Evolutionary conservation across 1,140 invertebrate species (phyloP).

Genomic region (Zaprionus davidi): DNA sequence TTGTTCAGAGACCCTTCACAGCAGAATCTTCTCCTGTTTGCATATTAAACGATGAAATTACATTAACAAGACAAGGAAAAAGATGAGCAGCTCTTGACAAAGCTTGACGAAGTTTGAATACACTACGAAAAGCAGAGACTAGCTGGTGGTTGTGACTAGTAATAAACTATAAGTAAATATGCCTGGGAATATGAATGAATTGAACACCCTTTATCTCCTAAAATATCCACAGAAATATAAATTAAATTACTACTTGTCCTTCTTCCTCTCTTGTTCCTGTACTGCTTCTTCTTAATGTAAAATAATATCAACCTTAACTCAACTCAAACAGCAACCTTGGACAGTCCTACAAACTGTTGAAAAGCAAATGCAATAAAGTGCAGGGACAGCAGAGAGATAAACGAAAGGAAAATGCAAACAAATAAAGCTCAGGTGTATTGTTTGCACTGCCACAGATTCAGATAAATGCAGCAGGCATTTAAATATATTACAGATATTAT

Average conservation of each 20-base stretch:
- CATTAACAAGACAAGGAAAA: constrained; percentile 41
- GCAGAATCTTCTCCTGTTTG: constrained; percentile 13
- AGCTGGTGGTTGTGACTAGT: background rate
- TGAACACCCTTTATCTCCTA: too few species aligned
- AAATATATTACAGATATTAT: constrained; percentile 32
- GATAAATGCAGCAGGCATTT: constrained; percentile 22
- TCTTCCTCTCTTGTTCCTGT: too few species aligned
- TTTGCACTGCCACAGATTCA: constrained; percentile 20
- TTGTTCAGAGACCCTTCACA: background rate
- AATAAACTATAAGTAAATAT: background rate
- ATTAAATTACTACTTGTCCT: too few species aligned
- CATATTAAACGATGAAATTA: constrained; percentile 54
- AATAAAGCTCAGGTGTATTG: constrained; percentile 59
- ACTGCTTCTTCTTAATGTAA: background rate
- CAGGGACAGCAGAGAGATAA: background rate
- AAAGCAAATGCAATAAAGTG: constrained; percentile 43
- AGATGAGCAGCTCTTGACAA: background rate
- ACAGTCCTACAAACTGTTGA: background rate
- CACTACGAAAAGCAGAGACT: background rate
- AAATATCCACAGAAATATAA: too few species aligned
- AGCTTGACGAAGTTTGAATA: background rate
- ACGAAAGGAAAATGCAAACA: constrained; percentile 40
- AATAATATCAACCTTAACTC: constrained; percentile 6
- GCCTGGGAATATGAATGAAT: background rate
- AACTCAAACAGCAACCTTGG: background rate